phyloP scores from a whole-genome alignment of 92 coral and sea anemone species.

The Parazoanthus swiftii region DNA sequence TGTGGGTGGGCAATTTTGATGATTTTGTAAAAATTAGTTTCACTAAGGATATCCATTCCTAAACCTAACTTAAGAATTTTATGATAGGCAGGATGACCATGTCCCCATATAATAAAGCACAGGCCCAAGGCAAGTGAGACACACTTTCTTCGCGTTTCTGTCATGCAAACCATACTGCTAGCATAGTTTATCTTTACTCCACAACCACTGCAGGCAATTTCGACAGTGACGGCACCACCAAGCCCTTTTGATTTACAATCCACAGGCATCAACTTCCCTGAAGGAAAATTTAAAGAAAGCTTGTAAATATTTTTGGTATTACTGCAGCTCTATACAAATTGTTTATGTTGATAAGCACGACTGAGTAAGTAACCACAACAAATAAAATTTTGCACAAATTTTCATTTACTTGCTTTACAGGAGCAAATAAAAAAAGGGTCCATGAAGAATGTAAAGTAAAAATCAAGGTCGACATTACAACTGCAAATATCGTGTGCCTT shows the following conservation, averaged over 20 bases:
- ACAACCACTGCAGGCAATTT: constrained; percentile 27
- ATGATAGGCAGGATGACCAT: constrained; percentile 23
- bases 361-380: too few species aligned
- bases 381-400: too few species aligned
- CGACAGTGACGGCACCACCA: constrained; percentile 38
- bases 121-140: constrained; percentile 41
- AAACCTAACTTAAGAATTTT: constrained; percentile 26
- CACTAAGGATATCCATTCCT: constrained; percentile 19
- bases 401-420: too few species aligned
- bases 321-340: not conserved
- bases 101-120: constrained; percentile 43
- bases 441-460: too few species aligned
- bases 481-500: too few species aligned
- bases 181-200: constrained; percentile 27
- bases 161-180: constrained; percentile 49
- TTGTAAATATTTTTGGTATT: not conserved
- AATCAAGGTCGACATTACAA: too few species aligned
- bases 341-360: too few species aligned
- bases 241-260: constrained; percentile 16
- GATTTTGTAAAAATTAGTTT: constrained; percentile 23
- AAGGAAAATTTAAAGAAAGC: not conserved
- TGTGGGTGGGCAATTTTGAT: constrained; percentile 23
- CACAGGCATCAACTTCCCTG: constrained; percentile 14
- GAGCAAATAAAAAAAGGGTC: too few species aligned
- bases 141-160: constrained; percentile 26